phyloP scores from a whole-genome alignment of 2,797 vertebrate species.

The Chloroceryle amazona region DNA sequence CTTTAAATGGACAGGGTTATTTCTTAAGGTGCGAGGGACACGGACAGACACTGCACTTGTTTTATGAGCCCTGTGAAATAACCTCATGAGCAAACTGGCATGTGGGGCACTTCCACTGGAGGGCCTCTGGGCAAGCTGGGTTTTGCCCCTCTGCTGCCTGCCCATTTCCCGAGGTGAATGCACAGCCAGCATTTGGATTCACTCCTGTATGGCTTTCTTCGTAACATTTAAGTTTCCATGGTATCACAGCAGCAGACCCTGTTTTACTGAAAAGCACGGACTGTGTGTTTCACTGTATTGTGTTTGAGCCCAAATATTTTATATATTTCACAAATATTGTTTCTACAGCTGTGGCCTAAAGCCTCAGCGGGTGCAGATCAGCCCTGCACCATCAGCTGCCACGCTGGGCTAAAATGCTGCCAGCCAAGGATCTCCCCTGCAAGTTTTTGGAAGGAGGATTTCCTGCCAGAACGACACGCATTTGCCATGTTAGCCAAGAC shows the following conservation, averaged over 20 bases:
- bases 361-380: not conserved
- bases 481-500: not conserved
- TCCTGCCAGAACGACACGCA: not conserved
- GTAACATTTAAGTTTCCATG: conserved; percentile 19
- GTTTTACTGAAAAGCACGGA: not conserved
- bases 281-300: not conserved
- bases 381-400: not conserved
- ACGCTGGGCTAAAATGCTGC: not conserved
- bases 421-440: not conserved
- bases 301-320: not conserved
- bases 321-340: not conserved
- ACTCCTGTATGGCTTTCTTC: not conserved
- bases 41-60: not conserved
- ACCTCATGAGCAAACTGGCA: not conserved
- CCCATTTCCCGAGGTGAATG: not conserved
- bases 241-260: not conserved
- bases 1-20: not conserved
- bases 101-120: not conserved
- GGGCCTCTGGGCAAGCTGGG: not conserved
- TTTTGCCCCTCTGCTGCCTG: not conserved
- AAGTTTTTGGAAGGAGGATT: not conserved
- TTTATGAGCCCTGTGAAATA: not conserved
- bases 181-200: not conserved
- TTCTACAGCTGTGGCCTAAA: not conserved
- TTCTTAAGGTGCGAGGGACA: conserved; percentile 11